phyloP scores from a whole-genome alignment of 2,113 vertebrate genomes.

The Erythrolamprus reginae region DNA sequence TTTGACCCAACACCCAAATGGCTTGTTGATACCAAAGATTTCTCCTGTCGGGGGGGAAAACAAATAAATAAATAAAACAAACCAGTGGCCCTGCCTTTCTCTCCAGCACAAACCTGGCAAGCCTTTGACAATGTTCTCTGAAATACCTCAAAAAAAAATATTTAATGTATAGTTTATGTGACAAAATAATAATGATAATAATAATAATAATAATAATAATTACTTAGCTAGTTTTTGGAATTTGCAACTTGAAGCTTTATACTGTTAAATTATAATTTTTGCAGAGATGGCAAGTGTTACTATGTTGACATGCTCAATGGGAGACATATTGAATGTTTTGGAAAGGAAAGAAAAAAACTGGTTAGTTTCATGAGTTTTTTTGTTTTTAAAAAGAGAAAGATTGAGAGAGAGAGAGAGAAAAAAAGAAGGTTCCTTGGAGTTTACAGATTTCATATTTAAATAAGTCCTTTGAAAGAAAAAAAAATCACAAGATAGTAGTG shows the following conservation, averaged over 20 bases:
- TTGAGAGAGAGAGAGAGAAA: neutral
- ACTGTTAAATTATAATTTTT: conserved; percentile 94
- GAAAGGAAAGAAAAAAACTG: conserved; percentile 56
- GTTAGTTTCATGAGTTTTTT: conserved; percentile 43
- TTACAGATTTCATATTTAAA: conserved; percentile 73
- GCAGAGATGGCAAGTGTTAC: conserved; percentile 83
- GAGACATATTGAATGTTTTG: conserved; percentile 93
- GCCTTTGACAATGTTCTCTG: conserved; percentile 99
- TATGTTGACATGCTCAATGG: conserved; percentile 79
- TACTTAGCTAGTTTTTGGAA: conserved; percentile 99
- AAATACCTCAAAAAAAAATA: conserved; percentile 95
- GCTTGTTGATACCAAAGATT: conserved; percentile 67
- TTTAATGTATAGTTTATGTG: conserved; percentile 99
- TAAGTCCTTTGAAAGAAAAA: conserved; percentile 62
- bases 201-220: conserved; percentile 47
- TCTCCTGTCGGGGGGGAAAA: conserved; percentile 60
- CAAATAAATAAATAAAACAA: conserved; percentile 9
- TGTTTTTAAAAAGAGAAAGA: conserved; percentile 8
- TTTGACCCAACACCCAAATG: conserved; percentile 26
- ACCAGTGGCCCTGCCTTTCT: conserved; percentile 39
- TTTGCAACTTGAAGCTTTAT: conserved; percentile 99
- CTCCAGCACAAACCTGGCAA: conserved; percentile 87
- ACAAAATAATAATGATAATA: conserved; percentile 63
- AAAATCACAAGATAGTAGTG: conserved; percentile 39
- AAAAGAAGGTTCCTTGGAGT: conserved; percentile 64